These are phyloP conservation scores for Netelia fuscicornis DNA, from an alignment of 2,888 invertebrate genomes.

Conservation along the genomic window DNA sequence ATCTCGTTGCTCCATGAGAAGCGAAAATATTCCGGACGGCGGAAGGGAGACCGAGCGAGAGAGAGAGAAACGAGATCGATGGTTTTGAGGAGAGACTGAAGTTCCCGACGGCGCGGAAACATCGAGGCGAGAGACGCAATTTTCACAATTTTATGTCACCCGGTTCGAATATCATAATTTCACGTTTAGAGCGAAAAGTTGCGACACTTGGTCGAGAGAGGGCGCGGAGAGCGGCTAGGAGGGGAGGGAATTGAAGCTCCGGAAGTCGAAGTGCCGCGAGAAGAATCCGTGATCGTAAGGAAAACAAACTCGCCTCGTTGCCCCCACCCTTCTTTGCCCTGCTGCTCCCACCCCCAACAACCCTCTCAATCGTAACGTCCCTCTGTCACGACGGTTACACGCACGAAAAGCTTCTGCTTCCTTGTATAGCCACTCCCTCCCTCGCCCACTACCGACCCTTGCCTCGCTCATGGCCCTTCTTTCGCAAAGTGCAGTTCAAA, in stretches of 20 bases:
- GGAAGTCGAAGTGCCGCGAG: conserved; percentile 55
- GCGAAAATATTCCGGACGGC: background rate
- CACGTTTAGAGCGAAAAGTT: conserved; percentile 39
- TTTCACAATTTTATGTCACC: conserved; percentile 59
- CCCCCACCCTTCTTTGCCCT: background rate
- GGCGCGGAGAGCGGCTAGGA: background rate
- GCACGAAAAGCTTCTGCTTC: background rate
- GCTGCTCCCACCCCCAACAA: background rate
- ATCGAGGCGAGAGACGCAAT: conserved; percentile 38
- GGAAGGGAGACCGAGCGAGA: conserved; percentile 7
- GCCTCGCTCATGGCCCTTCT: background rate
- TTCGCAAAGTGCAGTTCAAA: conserved; percentile 59
- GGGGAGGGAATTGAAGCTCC: conserved; percentile 8
- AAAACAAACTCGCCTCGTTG: conserved; percentile 60
- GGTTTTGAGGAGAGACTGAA: background rate
- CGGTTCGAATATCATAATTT: conserved; percentile 61
- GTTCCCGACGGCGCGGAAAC: conserved; percentile 22
- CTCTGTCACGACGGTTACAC: background rate
- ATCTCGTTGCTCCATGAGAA: background rate
- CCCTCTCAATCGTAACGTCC: background rate
- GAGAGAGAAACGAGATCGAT: too few species aligned
- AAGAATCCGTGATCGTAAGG: conserved; percentile 63
- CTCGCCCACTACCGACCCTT: background rate
- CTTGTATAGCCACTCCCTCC: background rate
- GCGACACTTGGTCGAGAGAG: background rate